These are phyloP conservation scores for Salticus scenicus DNA, from an alignment of 2,888 invertebrate species.

Conservation along the genomic window DNA sequence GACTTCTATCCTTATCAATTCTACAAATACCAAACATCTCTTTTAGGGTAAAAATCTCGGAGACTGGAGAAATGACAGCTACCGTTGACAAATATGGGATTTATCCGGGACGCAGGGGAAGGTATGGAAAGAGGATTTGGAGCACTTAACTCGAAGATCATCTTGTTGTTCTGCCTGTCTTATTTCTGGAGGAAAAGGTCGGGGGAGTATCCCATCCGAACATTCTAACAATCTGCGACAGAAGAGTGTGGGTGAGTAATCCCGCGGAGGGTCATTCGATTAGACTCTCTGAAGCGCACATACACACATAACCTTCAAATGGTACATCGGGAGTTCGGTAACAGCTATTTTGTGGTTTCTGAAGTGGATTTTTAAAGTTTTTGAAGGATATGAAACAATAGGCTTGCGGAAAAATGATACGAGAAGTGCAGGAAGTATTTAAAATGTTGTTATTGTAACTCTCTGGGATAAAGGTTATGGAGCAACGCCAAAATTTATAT, in stretches of 20 bases:
- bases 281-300: neutral
- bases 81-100: conserved; percentile 59
- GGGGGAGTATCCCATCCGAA: neutral
- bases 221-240: neutral
- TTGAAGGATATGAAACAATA: neutral
- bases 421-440: no score
- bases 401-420: neutral
- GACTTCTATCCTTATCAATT: no score
- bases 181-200: neutral
- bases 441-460: no score
- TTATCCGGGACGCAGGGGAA: conserved; percentile 19
- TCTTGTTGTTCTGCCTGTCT: conserved; percentile 26
- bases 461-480: no score
- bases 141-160: conserved; percentile 34
- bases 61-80: conserved; percentile 20
- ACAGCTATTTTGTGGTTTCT: conserved; percentile 4
- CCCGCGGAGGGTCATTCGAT: conserved; percentile 6
- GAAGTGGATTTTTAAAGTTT: neutral
- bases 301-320: no score
- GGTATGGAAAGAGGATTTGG: conserved; percentile 26
- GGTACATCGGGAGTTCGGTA: neutral
- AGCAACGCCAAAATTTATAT: no score
- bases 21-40: neutral
- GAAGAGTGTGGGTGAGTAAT: neutral
- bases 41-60: neutral